Base-by-base conservation (phyloP, 2,797 vertebrate species). In the Hippoglossus hippoglossus region DNA sequence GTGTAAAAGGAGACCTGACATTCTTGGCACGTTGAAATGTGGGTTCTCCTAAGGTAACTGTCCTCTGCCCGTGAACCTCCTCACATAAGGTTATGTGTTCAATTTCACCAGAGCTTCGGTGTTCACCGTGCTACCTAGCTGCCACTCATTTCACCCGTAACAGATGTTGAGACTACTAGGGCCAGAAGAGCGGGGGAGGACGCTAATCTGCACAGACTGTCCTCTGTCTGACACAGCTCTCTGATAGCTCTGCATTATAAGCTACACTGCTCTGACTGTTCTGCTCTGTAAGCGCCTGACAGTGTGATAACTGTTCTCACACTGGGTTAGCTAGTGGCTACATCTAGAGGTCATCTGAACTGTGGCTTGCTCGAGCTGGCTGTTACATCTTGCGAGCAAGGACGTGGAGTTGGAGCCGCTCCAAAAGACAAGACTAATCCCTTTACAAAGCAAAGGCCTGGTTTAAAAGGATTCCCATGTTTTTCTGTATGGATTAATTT, bases 111-210 rank as follows among this genome's bases (percentile, higher is more conserved):
- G 51, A 1, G 3, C 26, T 24, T 58, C 61, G 10, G 61, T 22
- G 46, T 74, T 52, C 18, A 5, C 21, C 24, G 61, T 56, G 51
- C 52, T 68, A 64, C 63, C 76, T 69, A 11, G 39, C 73, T 61
- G 66, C 65, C 39, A 31, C 46, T 66, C 70, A 28, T 81, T 77
- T 86, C 63, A 36, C 73, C 67, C 66, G n/a, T 63, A 67, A 84
- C 86, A 87, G 81, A 90, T 90, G 88, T 82, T 81, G 75, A 80
- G 60, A 71, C 63, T 50, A 39, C 10, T 1, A 9, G 55, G 53
- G 73, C 66, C 58, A 80, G 50, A 63, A 51, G n/a, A 8, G 36
- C 18, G 64, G 34, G 73, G 46, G 41, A 5, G 67, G 52, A 26
- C 4, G 13, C 55, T 86, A 81, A 84, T 85, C 78, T 84, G 74